Evolutionary conservation across 2,113 vertebrate species (phyloP), one percentile per base, ranked within the genome.

Genomic region (Neoarius graeffei): DNA sequence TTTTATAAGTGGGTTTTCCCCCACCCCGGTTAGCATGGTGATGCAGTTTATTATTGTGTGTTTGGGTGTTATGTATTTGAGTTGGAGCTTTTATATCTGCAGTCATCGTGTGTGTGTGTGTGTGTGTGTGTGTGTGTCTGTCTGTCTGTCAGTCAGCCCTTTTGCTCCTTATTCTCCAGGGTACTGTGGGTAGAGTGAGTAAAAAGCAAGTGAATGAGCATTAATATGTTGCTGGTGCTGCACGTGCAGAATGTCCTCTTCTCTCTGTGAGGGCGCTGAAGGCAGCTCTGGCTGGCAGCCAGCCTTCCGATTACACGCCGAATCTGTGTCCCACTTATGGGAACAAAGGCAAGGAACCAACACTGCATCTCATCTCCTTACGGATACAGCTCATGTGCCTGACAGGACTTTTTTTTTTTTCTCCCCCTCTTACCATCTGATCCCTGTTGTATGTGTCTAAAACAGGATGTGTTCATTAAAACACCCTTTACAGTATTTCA

Each of bases 271-370:
- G 91, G 88, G 92, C 92, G 92, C 92, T 92, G 92, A 93, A 71
- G 92, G 89, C 86, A 90, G 91, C 71, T 57, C 89, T 95, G 95
- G 94, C 94, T 64, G 86, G 48, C 25, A 89, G 94, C 95, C 96
- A 93, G 5, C 92, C 89, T 88, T 90, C 50, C 87, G 87, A 87
- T 88, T 0, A 69, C 87, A 67, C 69, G 30, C 54, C 8, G n/a
- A 52, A 67, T 67, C 64, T 66, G 30, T 84, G 84, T 88, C 90
- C 92, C 87, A 92, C 83, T 92, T 93, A 91, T 13, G 56, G 54
- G 81, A 84, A 89, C 73, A 86, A 89, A 89, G 85, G 30, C 14
- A 50, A 52, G 30, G 56, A 79, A 23, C 17, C 81, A 86, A 77
- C 60, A 57, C 19, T 88, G 56, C 57, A 87, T 10, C 62, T 81